phyloP scores from a whole-genome alignment of 2,113 vertebrate species.

The Pelvicachromis taeniatus region DNA sequence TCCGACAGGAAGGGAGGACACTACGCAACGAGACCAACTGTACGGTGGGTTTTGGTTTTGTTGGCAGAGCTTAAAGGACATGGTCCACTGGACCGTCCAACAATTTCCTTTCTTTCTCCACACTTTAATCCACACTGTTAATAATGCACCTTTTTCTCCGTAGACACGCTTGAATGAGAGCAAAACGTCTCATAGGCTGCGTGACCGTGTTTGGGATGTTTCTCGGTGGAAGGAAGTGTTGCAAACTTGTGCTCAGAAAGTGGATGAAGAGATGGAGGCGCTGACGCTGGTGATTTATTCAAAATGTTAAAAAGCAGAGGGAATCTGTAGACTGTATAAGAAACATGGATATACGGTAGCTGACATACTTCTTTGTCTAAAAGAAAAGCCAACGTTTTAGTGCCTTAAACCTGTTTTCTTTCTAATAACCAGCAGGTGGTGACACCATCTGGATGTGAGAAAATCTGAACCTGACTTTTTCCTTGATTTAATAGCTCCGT shows the following conservation, averaged over 20 bases:
- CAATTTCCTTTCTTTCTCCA: background rate
- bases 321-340: background rate
- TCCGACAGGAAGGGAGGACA: slow-evolving; percentile 74
- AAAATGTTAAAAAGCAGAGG: background rate
- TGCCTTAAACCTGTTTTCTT: background rate
- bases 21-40: slow-evolving; percentile 58
- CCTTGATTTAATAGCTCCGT: background rate
- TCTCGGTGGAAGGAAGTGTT: slow-evolving; percentile 81
- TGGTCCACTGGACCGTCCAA: background rate
- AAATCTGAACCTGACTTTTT: background rate
- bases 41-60: slow-evolving; percentile 26
- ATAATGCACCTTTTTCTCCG: background rate
- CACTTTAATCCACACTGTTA: background rate
- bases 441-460: background rate
- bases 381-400: background rate
- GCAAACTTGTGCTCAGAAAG: slow-evolving; percentile 77
- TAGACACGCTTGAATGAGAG: slow-evolving; percentile 87
- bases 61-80: background rate
- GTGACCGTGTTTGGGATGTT: slow-evolving; percentile 77
- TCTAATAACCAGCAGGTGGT: fast-evolving
- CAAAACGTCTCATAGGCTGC: slow-evolving; percentile 76
- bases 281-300: slow-evolving; percentile 73
- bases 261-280: slow-evolving; percentile 84
- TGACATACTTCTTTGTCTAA: background rate
- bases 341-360: background rate